Percentiles rank a stretch among this genome's conserved stretches.
These are phyloP conservation scores for Vulpes ferrilata DNA, from an alignment of 2,113 vertebrate genomes.

Conservation along the genomic window DNA sequence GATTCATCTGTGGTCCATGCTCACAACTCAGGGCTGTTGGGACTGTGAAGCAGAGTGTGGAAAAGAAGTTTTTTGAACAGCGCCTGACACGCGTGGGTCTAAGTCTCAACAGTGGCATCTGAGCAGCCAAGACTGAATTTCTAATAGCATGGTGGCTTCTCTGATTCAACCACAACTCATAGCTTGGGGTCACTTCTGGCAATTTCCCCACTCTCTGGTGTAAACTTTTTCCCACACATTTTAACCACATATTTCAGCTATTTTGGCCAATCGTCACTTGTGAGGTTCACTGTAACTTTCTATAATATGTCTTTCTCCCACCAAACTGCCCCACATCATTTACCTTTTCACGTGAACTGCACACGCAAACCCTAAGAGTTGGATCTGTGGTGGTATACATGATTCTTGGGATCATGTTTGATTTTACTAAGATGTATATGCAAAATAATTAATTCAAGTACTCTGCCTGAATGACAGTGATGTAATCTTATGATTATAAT, in stretches of 20 bases:
- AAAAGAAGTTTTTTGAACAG: conserved; percentile 49
- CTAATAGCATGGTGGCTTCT: conserved; percentile 44
- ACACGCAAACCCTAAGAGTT: background rate
- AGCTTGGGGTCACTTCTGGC: conserved; percentile 45
- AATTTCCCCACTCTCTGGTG: background rate
- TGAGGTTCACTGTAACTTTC: background rate
- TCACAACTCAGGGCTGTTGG: background rate
- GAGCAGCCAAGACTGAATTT: conserved; percentile 40
- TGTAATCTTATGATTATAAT: background rate
- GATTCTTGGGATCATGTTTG: background rate
- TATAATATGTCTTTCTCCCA: background rate
- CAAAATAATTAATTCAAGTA: background rate
- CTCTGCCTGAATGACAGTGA: background rate
- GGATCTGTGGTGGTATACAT: background rate
- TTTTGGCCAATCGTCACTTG: conserved; percentile 34
- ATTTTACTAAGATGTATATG: background rate
- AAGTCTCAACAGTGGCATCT: conserved; percentile 64
- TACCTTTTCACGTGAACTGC: background rate
- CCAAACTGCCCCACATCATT: background rate
- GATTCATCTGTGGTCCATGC: background rate
- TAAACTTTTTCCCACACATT: background rate
- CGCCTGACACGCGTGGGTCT: background rate
- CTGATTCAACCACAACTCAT: background rate
- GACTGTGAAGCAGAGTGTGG: background rate
- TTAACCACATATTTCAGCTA: background rate